A percentile compares a stretch with the other conserved stretches of the same genome.
Evolutionary conservation across 1,140 invertebrate species (phyloP).

Genomic region (Phocides pigmalion): DNA sequence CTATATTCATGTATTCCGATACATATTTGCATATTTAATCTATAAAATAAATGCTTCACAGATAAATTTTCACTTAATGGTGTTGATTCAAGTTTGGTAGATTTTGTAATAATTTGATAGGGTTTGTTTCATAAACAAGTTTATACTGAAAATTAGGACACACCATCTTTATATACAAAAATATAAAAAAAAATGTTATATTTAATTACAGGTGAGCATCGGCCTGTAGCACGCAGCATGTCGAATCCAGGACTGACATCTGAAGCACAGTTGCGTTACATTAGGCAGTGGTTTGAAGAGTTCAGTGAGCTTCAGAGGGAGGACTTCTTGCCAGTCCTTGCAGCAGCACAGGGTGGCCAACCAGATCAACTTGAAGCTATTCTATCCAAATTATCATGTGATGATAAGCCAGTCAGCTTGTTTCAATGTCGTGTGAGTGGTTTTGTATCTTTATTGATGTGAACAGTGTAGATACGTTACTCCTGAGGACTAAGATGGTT

Average conservation of each 20-base stretch:
- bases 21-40: no score
- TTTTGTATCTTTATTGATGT: not conserved
- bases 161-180: no score
- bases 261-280: slow-evolving; percentile 90
- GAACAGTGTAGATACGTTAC: no score
- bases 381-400: slow-evolving; percentile 87
- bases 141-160: no score
- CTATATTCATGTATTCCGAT: no score
- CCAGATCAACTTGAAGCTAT: slow-evolving; percentile 90
- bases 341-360: slow-evolving; percentile 84
- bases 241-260: slow-evolving; percentile 81
- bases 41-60: no score
- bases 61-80: no score
- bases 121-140: no score
- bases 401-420: slow-evolving; percentile 91
- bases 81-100: no score
- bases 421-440: slow-evolving; percentile 93
- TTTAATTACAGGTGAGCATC: slow-evolving; percentile 44
- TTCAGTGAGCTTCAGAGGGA: slow-evolving; percentile 94
- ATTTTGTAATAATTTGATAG: no score
- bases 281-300: slow-evolving; percentile 94
- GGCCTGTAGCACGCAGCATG: slow-evolving; percentile 61
- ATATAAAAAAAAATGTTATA: not conserved
- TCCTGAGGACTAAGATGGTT: no score
- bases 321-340: slow-evolving; percentile 91